Evolutionary conservation across 64 coral and sea anemone species (phyloP), one percentile per base, ranked within the genome.

Genomic region (Hydrozoanthus tunicans): DNA sequence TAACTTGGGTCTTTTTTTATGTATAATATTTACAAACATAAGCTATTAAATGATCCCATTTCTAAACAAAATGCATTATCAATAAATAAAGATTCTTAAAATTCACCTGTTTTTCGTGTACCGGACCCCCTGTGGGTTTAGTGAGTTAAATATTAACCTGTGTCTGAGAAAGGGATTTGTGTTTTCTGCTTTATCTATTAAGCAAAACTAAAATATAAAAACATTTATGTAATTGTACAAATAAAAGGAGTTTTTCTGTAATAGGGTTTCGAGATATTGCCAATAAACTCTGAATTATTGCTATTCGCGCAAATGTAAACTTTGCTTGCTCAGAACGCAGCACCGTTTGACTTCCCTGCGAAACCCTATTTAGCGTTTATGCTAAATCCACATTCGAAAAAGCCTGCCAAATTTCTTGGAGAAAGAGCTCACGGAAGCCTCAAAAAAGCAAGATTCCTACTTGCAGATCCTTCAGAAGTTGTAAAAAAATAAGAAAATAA

Each of bases 401-500:
- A 78, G 76, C 76, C 76, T 56, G 76, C 76, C 53, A 78, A 78
- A n/a, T 78, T 78, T 78, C 12, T 52, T 57, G 76, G 76, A 78
- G 76, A 78, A 43, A 57, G 76, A 78, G 76, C 76, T 78, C 23
- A 54, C 56, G 6, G 24, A 6, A 25, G 23, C 74, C 74, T 27
- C 74, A 77, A 56, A 78, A 78, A 15, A 78, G 76, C 53, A 78
- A 78, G 26, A 43, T 78, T 78, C 76, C 32, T 78, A 78, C n/a
- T 9, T 78, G 52, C 5, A 78, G 76, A 78, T 78, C 76, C 76
- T 23, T 78, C 53, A 78, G 32, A 26, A 58, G 32, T 78, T 15
- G 53, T 78, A 43, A 78, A 78, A 78, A 56, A 78, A 78, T 78
- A 56, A 78, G 76, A 78, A 78, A 78, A 78, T 57, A 78, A 78